Conservation (phyloP, 2,113 vertebrate species). For the Proteles cristata region DNA sequence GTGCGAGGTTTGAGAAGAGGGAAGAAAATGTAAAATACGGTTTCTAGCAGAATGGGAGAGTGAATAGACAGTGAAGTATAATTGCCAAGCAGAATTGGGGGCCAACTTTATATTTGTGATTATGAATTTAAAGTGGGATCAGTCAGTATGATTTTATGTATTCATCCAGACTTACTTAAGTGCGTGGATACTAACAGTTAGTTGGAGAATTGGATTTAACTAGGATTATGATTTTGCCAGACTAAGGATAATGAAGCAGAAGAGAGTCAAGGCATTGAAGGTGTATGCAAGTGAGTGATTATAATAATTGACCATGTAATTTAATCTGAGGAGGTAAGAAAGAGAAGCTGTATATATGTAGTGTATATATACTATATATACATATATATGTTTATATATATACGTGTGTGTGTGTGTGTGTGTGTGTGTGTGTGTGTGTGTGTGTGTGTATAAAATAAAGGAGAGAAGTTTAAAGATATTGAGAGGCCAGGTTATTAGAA, state of each 20-base stretch:
- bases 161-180: not conserved
- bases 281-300: not conserved
- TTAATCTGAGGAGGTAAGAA: not conserved
- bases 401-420: too few relatives aligned
- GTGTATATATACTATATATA: too few relatives aligned
- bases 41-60: constrained; percentile 13
- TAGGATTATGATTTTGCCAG: constrained; percentile 33
- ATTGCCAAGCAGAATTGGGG: constrained; percentile 30
- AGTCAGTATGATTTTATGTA: not conserved
- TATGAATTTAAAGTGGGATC: constrained; percentile 25
- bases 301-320: not conserved
- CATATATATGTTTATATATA: too few relatives aligned
- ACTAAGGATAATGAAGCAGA: not conserved
- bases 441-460: not conserved
- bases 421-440: too few relatives aligned
- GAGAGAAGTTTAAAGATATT: constrained; percentile 25
- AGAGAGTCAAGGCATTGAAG: not conserved
- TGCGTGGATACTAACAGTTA: not conserved
- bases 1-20: constrained; percentile 12
- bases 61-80: not conserved
- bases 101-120: not conserved
- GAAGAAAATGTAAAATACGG: constrained; percentile 29
- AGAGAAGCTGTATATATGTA: not conserved
- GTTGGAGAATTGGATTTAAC: constrained; percentile 24
- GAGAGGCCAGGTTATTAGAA: not conserved